Evolutionary conservation across 2,888 invertebrate genomes (phyloP), one percentile per base, ranked within the genome.

Genomic region (Psylliodes chrysocephalus): DNA sequence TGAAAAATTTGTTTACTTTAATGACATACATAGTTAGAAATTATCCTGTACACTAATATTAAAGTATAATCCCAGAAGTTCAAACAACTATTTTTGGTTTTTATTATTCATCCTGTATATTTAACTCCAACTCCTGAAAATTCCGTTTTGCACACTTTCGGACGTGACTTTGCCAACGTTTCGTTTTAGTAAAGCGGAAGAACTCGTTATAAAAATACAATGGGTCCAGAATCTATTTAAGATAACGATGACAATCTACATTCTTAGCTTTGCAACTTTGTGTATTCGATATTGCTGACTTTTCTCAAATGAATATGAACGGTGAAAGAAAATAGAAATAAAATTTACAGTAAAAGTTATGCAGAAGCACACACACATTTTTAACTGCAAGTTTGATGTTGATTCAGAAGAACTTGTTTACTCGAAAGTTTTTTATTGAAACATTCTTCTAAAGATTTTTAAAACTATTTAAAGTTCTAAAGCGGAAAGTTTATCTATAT

Each of bases 171-270:
- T 51, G 15, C 33, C 15, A 14, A 8, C 12, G 51, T 51, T 51
- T 25, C 33, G 51, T 51, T 51, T 25, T 17, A 8, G 30, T 17
- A 10, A 15, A 51, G 51, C 33, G 33, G 12, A 51, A 51, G n/a
- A 51, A 30, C 33, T 51, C 51, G 30, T 51, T 51, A 51, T 33
- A 51, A 51, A 51, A 51, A 51, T 51, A 51, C 33, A 51, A 51
- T 51, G 33, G 51, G 1, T 5, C 10, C 17, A 33, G 33, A 30
- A 12, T 18, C 33, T 51, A n/a, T 51, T 14, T 51, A 33, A 51
- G 51, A 51, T 51, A 51, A 51, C 33, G 51, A 51, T 17, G 28
- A 51, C 51, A 51, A 51, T 51, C 28, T 51, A 10, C 15, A 51
- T 30, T 51, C 30, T 51, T 30, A 51, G 10, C 14, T 28, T 49